Evolutionary conservation across 2,888 invertebrate genomes (phyloP).

Genomic region (Chrysotoxum bicinctum): DNA sequence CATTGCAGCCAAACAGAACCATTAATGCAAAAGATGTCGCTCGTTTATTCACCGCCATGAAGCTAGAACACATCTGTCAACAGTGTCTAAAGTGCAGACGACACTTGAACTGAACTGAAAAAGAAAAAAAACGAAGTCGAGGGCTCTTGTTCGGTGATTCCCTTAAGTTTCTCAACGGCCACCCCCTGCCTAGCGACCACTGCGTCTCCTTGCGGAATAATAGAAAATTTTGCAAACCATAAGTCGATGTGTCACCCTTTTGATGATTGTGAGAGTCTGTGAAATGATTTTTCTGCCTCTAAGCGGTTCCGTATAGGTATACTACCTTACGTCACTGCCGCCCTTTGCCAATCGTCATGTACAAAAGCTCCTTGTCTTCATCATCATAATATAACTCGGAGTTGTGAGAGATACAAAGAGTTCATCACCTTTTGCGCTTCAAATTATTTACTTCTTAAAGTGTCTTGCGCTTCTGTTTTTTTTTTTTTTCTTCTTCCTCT

Average conservation of each 20-base stretch:
- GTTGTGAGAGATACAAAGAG: slow-evolving; percentile 56
- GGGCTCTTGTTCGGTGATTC: slow-evolving; percentile 10
- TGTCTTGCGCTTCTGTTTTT: slow-evolving; percentile 57
- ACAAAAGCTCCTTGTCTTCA: no score
- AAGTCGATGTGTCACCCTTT: slow-evolving; percentile 59
- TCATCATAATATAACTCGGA: not conserved
- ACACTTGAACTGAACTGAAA: slow-evolving; percentile 64
- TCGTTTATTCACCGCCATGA: slow-evolving; percentile 1
- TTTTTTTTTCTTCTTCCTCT: slow-evolving; percentile 23
- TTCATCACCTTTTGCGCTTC: slow-evolving; percentile 70
- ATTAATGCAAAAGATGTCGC: slow-evolving; percentile 30
- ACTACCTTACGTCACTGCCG: slow-evolving; percentile 7
- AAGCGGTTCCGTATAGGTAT: slow-evolving; percentile 14
- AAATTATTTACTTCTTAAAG: slow-evolving; percentile 65
- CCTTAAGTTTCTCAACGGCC: not conserved
- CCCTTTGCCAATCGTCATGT: not conserved
- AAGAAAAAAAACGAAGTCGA: slow-evolving; percentile 44
- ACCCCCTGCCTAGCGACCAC: not conserved
- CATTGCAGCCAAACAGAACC: slow-evolving; percentile 8
- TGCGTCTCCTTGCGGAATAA: slow-evolving; percentile 18
- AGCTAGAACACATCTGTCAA: slow-evolving; percentile 53
- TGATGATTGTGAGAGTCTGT: slow-evolving; percentile 14
- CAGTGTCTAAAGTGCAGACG: slow-evolving; percentile 69
- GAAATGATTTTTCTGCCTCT: slow-evolving; percentile 14
- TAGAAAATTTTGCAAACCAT: slow-evolving; percentile 16